Evolutionary conservation across 2,797 vertebrate species (phyloP).

Genomic region (Peromyscus nudipes): DNA sequence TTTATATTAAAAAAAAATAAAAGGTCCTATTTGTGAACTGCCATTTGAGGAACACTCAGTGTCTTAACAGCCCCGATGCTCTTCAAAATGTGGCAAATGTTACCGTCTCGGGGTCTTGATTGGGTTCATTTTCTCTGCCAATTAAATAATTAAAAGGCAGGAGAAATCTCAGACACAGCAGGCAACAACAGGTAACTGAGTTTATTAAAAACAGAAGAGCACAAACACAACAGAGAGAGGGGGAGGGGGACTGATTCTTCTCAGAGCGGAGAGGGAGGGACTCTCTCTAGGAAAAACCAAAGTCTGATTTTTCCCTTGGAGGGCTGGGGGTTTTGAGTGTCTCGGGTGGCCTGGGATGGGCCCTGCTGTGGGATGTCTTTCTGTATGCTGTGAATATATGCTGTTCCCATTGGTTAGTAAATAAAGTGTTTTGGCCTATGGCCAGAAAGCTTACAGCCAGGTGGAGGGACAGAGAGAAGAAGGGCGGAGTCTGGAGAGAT

Average conservation of each 20-base stretch:
- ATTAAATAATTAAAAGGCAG: neutral
- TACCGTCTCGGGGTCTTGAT: neutral
- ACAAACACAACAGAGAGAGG: neutral
- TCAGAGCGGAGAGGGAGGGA: neutral
- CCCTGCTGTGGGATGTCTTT: too few species aligned
- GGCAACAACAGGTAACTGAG: neutral
- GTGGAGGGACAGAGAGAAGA: too few species aligned
- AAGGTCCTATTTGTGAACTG: neutral
- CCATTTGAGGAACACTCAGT: neutral
- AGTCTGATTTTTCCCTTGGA: neutral
- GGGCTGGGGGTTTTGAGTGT: neutral
- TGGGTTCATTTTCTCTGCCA: neutral
- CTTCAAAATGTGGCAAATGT: neutral
- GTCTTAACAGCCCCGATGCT: neutral
- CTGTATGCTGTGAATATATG: too few species aligned
- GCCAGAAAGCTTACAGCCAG: too few species aligned
- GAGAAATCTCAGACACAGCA: neutral
- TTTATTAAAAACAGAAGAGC: neutral
- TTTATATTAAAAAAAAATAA: conserved; percentile 51
- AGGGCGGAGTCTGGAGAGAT: too few species aligned
- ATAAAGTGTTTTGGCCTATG: too few species aligned
- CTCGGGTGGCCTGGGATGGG: neutral
- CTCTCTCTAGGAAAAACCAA: neutral
- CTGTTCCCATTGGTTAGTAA: too few species aligned
- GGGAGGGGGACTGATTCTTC: neutral